Base-by-base conservation (phyloP, 2,797 vertebrate species). In the Tapirus indicus region DNA sequence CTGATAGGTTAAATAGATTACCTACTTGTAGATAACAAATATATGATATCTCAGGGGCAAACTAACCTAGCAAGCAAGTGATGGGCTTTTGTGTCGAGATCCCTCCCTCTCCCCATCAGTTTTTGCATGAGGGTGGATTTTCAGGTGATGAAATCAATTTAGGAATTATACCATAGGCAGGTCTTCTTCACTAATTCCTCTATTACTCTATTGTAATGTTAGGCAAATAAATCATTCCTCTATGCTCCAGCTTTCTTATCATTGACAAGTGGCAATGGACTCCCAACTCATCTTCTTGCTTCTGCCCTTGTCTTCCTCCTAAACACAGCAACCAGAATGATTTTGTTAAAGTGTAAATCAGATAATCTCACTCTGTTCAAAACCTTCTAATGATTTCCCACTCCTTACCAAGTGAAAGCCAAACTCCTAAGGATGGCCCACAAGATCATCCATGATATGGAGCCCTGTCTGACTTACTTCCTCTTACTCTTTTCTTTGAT, bases 11-110 rank as follows among this genome's bases (percentile, higher is more conserved):
- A 97, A 77, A 66, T 75, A 94, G 82, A 84, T 94, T 83, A 83
- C 32, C 21, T 87, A 58, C 38, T 94, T 93, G 83, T 56, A 86
- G 74, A 96, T 93, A 96, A 90, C 13, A 95, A 74, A 77, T 72
- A 85, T 66, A 68, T 75, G 18, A 0, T 75, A 44, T 75, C 69
- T 87, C n/a, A 60, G 95, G 58, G 35, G 69, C 29, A 93, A 95
- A 85, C 7, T 56, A 52, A 74, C 35, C 62, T 71, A 64, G 47
- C 77, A 95, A 90, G 93, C 96, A 93, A 93, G 91, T 85, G 77
- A 91, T 79, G 13, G 62, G 32, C 52, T 49, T 82, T 52, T 74
- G 52, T 87, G 54, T 35, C 89, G 29, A 21, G 13, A 0, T 25
- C 20, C 32, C 38, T 79, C 38, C 56, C 79, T 89, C 14, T 88